These are phyloP conservation scores for Fundulus diaphanus DNA, from an alignment of 2,797 vertebrate genomes.

Conservation along the genomic window DNA sequence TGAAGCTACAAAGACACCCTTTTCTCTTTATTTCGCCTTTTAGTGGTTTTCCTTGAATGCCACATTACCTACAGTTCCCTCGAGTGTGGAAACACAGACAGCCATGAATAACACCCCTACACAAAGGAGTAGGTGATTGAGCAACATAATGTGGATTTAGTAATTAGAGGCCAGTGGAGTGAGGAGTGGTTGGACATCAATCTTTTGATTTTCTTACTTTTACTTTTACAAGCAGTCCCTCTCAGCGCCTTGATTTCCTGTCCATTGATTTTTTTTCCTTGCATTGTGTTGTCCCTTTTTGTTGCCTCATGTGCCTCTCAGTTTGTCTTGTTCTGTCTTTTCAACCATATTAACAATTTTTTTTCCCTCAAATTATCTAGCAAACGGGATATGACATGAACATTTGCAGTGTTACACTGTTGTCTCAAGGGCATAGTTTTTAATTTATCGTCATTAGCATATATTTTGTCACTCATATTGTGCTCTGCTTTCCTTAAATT, in stretches of 20 bases:
- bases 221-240: slow-evolving; percentile 33
- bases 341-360: not conserved
- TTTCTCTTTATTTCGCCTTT: slow-evolving; percentile 16
- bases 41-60: not conserved
- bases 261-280: slow-evolving; percentile 48
- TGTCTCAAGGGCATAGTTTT: not conserved
- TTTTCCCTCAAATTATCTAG: not conserved
- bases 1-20: not conserved
- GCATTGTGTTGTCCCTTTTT: slow-evolving; percentile 18
- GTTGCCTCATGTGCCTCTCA: slow-evolving; percentile 11
- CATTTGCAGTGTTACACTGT: not conserved
- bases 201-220: slow-evolving; percentile 46
- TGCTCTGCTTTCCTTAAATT: not conserved
- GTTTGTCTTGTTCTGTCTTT: not conserved
- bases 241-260: slow-evolving; percentile 44
- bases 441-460: not conserved
- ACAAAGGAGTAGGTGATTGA: slow-evolving; percentile 46
- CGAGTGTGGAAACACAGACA: not conserved
- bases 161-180: slow-evolving; percentile 66
- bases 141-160: slow-evolving; percentile 38
- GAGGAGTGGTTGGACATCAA: slow-evolving; percentile 52
- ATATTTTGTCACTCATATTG: not conserved
- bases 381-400: not conserved
- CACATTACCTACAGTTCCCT: slow-evolving; percentile 9
- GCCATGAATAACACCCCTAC: slow-evolving; percentile 39